phyloP scores from a whole-genome alignment of 2,113 vertebrate genomes.

The Caloenas nicobarica region DNA sequence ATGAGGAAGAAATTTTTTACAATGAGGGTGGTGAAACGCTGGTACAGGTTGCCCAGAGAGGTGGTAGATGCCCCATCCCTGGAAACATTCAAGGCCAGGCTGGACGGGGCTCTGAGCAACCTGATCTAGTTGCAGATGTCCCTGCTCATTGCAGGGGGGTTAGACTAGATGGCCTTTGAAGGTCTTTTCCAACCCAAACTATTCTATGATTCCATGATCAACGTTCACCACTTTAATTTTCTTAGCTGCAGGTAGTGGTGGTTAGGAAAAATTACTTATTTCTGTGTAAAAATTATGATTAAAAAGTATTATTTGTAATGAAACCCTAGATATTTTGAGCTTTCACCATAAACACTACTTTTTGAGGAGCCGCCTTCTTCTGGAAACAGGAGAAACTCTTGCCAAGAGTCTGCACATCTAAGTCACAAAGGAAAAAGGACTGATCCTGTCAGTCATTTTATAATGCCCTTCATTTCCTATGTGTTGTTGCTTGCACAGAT shows the following conservation, averaged over 20 bases:
- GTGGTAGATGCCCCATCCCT: too few species aligned
- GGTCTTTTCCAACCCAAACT: too few species aligned
- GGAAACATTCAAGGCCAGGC: too few species aligned
- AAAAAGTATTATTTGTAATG: neutral
- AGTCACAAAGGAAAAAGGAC: neutral
- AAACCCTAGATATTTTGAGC: neutral
- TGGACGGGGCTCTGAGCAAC: too few species aligned
- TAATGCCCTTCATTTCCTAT: neutral
- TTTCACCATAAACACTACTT: neutral
- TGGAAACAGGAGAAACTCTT: neutral
- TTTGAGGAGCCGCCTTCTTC: neutral
- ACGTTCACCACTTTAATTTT: neutral
- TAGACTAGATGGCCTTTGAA: too few species aligned
- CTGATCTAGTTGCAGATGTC: too few species aligned
- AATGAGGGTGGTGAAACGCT: too few species aligned
- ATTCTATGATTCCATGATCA: too few species aligned
- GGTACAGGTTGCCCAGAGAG: too few species aligned
- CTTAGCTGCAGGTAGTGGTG: neutral
- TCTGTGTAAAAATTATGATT: neutral
- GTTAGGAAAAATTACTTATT: fast-evolving
- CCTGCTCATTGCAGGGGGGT: too few species aligned
- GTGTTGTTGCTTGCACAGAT: neutral
- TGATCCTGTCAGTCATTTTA: neutral
- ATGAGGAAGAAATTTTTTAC: too few species aligned
- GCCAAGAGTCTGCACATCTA: neutral